phyloP scores from a whole-genome alignment of 2,888 invertebrate genomes.

The Antheraea assamensis region DNA sequence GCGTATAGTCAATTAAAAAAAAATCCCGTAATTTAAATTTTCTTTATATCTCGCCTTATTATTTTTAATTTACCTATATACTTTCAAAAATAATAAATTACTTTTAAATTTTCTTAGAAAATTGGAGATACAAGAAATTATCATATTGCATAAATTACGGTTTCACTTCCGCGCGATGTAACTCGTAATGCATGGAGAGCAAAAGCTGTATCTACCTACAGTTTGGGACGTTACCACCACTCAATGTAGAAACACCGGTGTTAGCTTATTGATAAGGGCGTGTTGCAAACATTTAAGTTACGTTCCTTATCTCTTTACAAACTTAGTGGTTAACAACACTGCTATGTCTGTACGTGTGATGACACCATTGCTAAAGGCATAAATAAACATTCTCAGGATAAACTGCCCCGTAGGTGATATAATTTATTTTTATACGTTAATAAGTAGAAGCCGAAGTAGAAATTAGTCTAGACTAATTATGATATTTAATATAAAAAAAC shows the following conservation, averaged over 20 bases:
- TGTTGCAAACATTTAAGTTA: slow-evolving; percentile 18
- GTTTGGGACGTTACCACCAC: neutral
- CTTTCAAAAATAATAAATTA: too few relatives aligned
- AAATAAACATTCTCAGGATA: neutral
- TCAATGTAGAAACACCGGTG: neutral
- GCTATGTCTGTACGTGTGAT: neutral
- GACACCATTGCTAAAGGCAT: neutral
- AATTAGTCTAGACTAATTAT: too few relatives aligned
- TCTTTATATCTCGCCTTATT: too few relatives aligned
- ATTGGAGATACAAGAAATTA: too few relatives aligned
- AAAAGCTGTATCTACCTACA: neutral
- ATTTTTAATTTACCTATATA: too few relatives aligned
- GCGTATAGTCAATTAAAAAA: too few relatives aligned
- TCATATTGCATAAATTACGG: neutral
- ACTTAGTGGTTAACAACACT: neutral
- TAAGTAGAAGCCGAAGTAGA: too few relatives aligned
- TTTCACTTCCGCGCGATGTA: neutral
- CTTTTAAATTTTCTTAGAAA: too few relatives aligned
- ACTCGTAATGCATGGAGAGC: neutral
- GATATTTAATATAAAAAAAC: too few relatives aligned
- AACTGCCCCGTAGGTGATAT: neutral
- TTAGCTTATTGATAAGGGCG: slow-evolving; percentile 5
- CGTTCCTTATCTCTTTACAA: slow-evolving; percentile 14
- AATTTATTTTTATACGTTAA: too few relatives aligned
- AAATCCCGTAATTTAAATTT: too few relatives aligned